These are phyloP conservation scores for Pluvianellus socialis DNA, from an alignment of 2,113 vertebrate genomes.

Conservation along the genomic window DNA sequence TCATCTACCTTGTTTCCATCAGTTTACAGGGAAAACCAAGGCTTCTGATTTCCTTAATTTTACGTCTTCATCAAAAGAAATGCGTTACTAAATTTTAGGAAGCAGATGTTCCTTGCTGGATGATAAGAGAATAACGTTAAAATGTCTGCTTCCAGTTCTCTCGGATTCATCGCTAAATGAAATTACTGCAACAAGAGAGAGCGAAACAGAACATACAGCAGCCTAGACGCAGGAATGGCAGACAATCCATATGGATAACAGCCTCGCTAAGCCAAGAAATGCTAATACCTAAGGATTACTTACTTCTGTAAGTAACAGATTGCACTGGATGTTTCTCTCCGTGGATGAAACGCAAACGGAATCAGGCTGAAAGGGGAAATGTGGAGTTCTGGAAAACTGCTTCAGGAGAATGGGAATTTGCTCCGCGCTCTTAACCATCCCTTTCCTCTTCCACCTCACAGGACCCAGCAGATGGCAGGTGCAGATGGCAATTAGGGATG, in stretches of 20 bases:
- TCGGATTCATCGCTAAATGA: background rate
- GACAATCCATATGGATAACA: background rate
- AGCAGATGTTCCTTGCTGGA: conserved; percentile 17
- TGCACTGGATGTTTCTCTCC: background rate
- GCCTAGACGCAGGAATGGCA: background rate
- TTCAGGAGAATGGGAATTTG: background rate
- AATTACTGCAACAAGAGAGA: background rate
- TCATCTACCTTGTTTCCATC: background rate
- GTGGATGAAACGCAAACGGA: background rate
- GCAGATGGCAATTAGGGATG: background rate
- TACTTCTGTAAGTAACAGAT: background rate
- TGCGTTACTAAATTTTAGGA: background rate
- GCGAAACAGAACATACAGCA: background rate
- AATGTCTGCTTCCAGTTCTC: background rate
- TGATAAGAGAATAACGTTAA: background rate
- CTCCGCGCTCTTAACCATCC: background rate
- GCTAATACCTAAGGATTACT: background rate
- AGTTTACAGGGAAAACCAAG: background rate
- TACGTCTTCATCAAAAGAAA: background rate
- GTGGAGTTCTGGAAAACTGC: background rate
- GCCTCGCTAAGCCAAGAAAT: background rate
- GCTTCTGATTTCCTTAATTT: background rate
- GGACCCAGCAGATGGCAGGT: background rate
- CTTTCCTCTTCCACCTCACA: background rate
- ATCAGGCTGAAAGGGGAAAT: background rate